Percentiles rank a stretch among this genome's conserved stretches.
Conservation (phyloP, 2,113 vertebrate species). For the Hippocampus comes region DNA sequence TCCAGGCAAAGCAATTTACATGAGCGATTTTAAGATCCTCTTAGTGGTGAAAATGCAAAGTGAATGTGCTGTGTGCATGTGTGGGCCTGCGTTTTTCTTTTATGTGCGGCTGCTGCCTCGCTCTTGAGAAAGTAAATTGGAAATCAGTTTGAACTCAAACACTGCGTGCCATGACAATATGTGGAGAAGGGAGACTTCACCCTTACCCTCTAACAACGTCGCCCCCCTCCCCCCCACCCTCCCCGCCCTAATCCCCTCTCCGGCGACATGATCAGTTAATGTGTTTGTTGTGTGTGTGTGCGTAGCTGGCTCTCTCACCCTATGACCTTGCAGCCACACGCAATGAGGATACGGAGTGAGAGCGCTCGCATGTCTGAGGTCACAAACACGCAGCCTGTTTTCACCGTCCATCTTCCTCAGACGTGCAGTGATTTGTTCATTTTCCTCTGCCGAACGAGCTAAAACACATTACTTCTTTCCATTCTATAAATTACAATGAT, state of each 20-base stretch:
- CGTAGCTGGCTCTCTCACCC: slow-evolving; percentile 54
- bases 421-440: slow-evolving; percentile 21
- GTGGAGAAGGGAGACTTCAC: slow-evolving; percentile 36
- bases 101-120: slow-evolving; percentile 29
- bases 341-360: slow-evolving; percentile 57
- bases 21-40: background rate
- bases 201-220: slow-evolving; percentile 57
- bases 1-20: slow-evolving; percentile 3
- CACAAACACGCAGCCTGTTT: slow-evolving; percentile 45
- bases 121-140: slow-evolving; percentile 46
- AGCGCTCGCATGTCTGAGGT: slow-evolving; percentile 58
- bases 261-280: slow-evolving; percentile 60
- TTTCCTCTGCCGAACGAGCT: slow-evolving; percentile 7
- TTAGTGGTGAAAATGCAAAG: slow-evolving; percentile 1
- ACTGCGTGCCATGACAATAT: slow-evolving; percentile 42
- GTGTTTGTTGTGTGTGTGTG: slow-evolving; percentile 42
- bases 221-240: slow-evolving; percentile 54
- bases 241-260: slow-evolving; percentile 54
- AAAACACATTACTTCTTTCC: background rate
- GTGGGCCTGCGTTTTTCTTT: slow-evolving; percentile 14
- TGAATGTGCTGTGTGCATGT: slow-evolving; percentile 10
- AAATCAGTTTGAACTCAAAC: slow-evolving; percentile 51
- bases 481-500: background rate
- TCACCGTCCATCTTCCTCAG: slow-evolving; percentile 28
- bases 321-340: slow-evolving; percentile 71